Base-by-base conservation (phyloP, 2,797 vertebrate genomes). In the Notoglanidium macrostoma region DNA sequence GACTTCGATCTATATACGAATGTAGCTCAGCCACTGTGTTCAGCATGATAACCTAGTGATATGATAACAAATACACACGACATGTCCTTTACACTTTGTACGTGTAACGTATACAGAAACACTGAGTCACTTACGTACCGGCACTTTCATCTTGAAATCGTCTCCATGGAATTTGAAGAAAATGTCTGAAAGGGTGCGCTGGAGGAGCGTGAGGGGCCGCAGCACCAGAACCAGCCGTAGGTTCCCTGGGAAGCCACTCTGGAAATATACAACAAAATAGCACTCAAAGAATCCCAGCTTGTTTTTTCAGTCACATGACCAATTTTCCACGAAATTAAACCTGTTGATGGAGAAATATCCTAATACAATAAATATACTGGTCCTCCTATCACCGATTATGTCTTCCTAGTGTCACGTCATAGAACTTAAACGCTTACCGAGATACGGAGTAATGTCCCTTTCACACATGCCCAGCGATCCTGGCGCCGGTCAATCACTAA, bases 141-240 rank as follows among this genome's bases (percentile, higher is more conserved):
- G 95, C 83, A 98, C 98, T 96, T 99, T 99, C 86, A 98, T 97
- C 96, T 98, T 99, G 95, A 98, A 97, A 90, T 99, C 98, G 96
- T 99, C 97, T 95, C 93, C 97, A 93, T 96, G 97, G 92, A 97
- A 96, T 93, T 94, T 97, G 94, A 98, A 98, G 90, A 97, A 94
- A 91, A 99, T 95, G 92, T 99, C 97, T 0, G 97, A 97, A 79
- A 99, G 96, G 46, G 97, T 94, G 91, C 97, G 94, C 92, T 99
- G 97, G 87, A 99, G 92, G 83, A 98, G 93, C 63, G 97, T 95
- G 1, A 95, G 94, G 77, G 98, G 98, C 81, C 97, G 96, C 86
- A 99, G 94, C 86, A 99, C 97, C 0, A 99, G 95, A 91, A 99
- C 97, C 51, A 98, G 95, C 89, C 97, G 95, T 84, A 99, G 94